Evolutionary conservation across 2,888 invertebrate species (phyloP), one percentile per base, ranked within the genome.

Genomic region (Acrobasis suavella): DNA sequence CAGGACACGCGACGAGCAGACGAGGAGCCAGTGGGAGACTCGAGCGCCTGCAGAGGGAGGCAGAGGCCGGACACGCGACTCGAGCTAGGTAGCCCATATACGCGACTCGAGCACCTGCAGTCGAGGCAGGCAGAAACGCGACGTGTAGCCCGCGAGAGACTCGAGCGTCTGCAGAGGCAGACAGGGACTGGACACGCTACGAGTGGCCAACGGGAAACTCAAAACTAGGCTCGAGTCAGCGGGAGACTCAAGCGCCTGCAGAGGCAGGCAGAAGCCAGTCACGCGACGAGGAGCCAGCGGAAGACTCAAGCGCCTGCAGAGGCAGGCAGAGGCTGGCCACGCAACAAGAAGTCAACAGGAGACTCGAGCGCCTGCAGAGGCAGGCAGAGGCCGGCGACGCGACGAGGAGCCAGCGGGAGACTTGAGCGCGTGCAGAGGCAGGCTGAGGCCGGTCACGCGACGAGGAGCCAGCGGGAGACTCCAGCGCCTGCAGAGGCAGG

Each of bases 141-240:
- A 2, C 9, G n/a, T 16, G 55, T 5, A 39, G 38, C 39, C n/a
- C 39, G 39, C 8, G 16, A 16, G 16, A 9, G 46, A 14, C 46
- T 10, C 14, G 58, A 58, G 58, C 46, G 3, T 46, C 58, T 16
- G 58, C 46, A 17, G 49, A n/a, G 46, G 58, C 58, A 14, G 58
- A 17, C 16, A 9, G 16, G n/a, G 39, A 2, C 10, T 1, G 22
- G 37, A 14, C 37, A 15, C 54, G 54, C 16, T n/a, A 54, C 14
- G 37, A 15, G 37, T 7, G 2, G 37, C 15, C 37, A 38, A 37
- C 9, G 8, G 55, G 37, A 9, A 39, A 38, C 54, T 12, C 54
- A 15, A 56, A n/a, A n/a, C n/a, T n/a, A n/a, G n/a, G n/a, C n/a
- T n/a, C n/a, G n/a, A 22, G 22, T 3, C 22, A 22, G 22, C 22